Percentiles rank a stretch among this genome's conserved stretches.
Evolutionary conservation across 2,797 vertebrate genomes (phyloP).

Genomic region (Enteromius treurensis): DNA sequence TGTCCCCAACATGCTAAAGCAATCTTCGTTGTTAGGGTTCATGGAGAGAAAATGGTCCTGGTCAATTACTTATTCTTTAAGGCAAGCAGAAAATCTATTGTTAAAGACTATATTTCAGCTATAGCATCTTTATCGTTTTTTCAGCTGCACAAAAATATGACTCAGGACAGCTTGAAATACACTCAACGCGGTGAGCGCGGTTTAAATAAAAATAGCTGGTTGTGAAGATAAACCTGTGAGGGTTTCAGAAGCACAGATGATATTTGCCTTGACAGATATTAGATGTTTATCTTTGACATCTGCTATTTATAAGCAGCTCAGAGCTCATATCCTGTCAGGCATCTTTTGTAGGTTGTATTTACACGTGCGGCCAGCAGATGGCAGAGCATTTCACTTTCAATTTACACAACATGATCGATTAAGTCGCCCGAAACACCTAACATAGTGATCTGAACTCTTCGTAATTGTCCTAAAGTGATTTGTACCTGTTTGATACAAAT

Average conservation of each 20-base stretch:
- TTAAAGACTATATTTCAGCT: constrained; percentile 25
- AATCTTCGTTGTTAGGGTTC: not conserved
- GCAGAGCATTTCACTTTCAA: constrained; percentile 9
- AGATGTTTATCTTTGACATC: constrained; percentile 33
- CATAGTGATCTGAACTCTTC: no score
- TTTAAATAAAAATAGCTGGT: not conserved
- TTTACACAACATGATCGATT: no score
- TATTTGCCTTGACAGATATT: constrained; percentile 29
- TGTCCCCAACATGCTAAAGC: not conserved
- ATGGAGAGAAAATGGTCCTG: not conserved
- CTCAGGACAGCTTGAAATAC: not conserved
- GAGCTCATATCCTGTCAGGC: constrained; percentile 28
- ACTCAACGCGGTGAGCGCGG: not conserved
- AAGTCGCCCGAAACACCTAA: no score
- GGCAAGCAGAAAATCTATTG: constrained; percentile 2
- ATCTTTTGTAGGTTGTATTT: not conserved
- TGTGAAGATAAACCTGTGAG: constrained; percentile 13
- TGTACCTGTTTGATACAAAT: not conserved
- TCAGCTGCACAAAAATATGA: constrained; percentile 5
- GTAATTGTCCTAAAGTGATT: no score
- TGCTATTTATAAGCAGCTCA: constrained; percentile 6
- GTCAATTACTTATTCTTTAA: not conserved
- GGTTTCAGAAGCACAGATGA: not conserved
- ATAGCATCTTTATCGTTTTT: constrained; percentile 38
- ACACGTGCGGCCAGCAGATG: constrained; percentile 2